phyloP scores from a whole-genome alignment of 2,113 vertebrate species.

The Callaeas wilsoni region DNA sequence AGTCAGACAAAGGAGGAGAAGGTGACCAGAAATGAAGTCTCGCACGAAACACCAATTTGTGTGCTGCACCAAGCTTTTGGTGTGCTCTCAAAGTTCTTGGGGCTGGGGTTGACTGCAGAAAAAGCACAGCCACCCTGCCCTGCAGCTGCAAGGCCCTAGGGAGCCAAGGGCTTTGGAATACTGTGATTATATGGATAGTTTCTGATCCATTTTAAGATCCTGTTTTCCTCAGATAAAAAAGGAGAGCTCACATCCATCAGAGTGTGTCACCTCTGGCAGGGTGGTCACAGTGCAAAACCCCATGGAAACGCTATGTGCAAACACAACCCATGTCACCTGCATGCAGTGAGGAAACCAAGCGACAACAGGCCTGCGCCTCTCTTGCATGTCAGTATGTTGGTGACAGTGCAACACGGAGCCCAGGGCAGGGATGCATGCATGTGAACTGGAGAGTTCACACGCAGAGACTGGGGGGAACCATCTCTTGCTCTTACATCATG shows the following conservation, averaged over 20 bases:
- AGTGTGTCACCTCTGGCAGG: background rate
- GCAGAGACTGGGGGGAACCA: rapidly evolving
- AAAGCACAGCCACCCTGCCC: background rate
- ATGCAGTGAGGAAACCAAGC: background rate
- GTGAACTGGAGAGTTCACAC: too few relatives aligned
- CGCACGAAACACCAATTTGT: rapidly evolving
- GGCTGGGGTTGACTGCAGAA: background rate
- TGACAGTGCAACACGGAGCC: rapidly evolving
- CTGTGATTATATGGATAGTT: background rate
- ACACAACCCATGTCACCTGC: rapidly evolving
- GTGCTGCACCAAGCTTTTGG: background rate
- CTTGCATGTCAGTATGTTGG: rapidly evolving
- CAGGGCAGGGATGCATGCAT: background rate
- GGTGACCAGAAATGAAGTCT: background rate
- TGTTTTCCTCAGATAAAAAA: background rate
- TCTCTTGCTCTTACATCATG: background rate
- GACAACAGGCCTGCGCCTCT: background rate
- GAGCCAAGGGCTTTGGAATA: background rate
- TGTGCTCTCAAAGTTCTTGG: too few relatives aligned
- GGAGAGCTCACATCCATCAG: background rate
- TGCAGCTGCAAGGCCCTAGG: background rate
- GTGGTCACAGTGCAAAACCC: background rate
- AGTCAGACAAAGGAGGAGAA: background rate
- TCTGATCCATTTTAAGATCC: background rate
- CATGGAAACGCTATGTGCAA: background rate